phyloP scores from a whole-genome alignment of 2,113 vertebrate species.

The Formicarius rufipectus region DNA sequence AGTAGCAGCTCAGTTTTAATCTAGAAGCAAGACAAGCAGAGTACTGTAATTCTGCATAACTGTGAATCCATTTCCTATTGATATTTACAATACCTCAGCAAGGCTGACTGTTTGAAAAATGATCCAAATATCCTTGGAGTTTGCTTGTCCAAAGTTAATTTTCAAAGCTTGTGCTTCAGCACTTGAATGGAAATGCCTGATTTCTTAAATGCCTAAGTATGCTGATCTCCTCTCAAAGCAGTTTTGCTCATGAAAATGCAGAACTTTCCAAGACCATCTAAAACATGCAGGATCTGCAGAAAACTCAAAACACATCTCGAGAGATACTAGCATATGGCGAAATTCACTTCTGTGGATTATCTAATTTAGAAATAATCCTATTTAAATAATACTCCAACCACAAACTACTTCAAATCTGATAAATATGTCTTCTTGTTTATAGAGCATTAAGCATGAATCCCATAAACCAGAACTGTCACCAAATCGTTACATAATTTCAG shows the following conservation, averaged over 20 bases:
- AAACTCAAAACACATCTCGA: neutral
- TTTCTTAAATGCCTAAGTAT: neutral
- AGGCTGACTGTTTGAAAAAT: constrained; percentile 21
- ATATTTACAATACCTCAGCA: constrained; percentile 15
- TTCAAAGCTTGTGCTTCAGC: neutral
- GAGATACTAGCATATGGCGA: constrained; percentile 8
- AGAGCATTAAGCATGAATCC: neutral
- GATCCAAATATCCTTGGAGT: neutral
- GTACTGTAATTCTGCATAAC: constrained; percentile 11
- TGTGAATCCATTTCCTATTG: neutral
- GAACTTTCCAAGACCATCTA: neutral
- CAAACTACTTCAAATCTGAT: constrained; percentile 34
- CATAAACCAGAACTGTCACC: neutral
- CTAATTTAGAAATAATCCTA: constrained; percentile 37
- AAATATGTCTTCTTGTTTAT: constrained; percentile 30
- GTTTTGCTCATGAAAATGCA: neutral
- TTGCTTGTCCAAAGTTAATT: constrained; percentile 2
- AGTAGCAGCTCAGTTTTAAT: constrained; percentile 40
- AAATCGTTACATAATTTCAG: neutral
- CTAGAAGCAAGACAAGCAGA: constrained; percentile 3
- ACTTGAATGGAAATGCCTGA: neutral
- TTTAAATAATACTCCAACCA: constrained; percentile 36
- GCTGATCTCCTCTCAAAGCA: neutral
- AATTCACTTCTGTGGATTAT: constrained; percentile 48
- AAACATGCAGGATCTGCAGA: neutral